phyloP scores from a whole-genome alignment of 1,140 invertebrate genomes.

The Acromyrmex charruanus region DNA sequence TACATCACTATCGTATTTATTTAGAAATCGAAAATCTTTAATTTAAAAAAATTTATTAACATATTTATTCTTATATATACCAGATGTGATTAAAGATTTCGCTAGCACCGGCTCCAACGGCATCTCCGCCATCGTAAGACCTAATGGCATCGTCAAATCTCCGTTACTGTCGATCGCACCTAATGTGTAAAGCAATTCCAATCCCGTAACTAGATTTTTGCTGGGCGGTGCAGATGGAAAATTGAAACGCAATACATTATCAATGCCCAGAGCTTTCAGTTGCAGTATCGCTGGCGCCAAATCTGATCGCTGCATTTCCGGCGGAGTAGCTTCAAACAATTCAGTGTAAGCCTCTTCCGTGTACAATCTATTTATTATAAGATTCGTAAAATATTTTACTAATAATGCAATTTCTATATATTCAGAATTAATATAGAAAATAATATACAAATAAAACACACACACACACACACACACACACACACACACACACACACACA shows the following conservation, averaged over 20 bases:
- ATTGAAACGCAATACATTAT: conserved; percentile 94
- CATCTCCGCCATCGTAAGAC: conserved; percentile 96
- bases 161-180: conserved; percentile 94
- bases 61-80: conserved; percentile 80
- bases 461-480: too few relatives aligned
- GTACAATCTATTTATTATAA: conserved; percentile 88
- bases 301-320: conserved; percentile 97
- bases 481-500: too few relatives aligned
- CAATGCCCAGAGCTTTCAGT: conserved; percentile 97
- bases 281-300: conserved; percentile 95
- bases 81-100: conserved; percentile 94
- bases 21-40: background rate
- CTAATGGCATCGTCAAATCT: conserved; percentile 93
- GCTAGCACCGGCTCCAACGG: conserved; percentile 95
- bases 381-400: conserved; percentile 35
- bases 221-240: conserved; percentile 96
- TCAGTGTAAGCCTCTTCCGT: conserved; percentile 93
- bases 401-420: background rate
- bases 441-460: too few relatives aligned
- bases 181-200: conserved; percentile 96
- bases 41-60: background rate
- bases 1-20: background rate
- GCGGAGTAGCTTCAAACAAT: conserved; percentile 91
- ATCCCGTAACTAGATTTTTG: conserved; percentile 93
- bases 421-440: conserved; percentile 6